Evolutionary conservation across 2,113 vertebrate species (phyloP).

Genomic region (Macaca mulatta): DNA sequence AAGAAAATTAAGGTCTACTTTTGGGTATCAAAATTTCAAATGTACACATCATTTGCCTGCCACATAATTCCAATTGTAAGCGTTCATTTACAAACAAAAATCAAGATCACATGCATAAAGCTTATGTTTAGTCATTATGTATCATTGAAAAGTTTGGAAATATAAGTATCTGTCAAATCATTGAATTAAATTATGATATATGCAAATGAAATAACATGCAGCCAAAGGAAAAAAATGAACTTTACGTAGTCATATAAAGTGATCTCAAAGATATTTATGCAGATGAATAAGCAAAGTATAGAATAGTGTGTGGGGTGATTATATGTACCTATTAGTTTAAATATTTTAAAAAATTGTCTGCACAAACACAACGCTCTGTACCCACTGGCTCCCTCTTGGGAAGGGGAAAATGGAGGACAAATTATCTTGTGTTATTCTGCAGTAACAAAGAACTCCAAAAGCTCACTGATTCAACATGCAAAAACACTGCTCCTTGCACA

Average conservation of each 20-base stretch:
- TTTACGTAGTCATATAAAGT: neutral
- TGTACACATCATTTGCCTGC: neutral
- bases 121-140: neutral
- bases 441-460: neutral
- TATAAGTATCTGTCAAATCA: neutral
- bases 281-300: neutral
- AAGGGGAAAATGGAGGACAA: neutral
- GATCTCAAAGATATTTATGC: neutral
- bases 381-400: no score
- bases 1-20: neutral
- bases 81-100: neutral
- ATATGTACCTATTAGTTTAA: neutral
- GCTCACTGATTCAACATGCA: neutral
- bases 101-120: neutral
- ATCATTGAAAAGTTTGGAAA: neutral
- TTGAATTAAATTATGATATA: neutral
- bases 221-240: neutral
- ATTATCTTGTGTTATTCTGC: neutral
- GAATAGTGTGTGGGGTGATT: neutral
- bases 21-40: neutral
- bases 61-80: neutral
- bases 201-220: neutral
- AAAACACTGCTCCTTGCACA: no score
- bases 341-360: neutral
- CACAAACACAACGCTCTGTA: neutral